These are phyloP conservation scores for Bombycilla garrulus DNA, from an alignment of 2,113 vertebrate genomes.

Conservation along the genomic window DNA sequence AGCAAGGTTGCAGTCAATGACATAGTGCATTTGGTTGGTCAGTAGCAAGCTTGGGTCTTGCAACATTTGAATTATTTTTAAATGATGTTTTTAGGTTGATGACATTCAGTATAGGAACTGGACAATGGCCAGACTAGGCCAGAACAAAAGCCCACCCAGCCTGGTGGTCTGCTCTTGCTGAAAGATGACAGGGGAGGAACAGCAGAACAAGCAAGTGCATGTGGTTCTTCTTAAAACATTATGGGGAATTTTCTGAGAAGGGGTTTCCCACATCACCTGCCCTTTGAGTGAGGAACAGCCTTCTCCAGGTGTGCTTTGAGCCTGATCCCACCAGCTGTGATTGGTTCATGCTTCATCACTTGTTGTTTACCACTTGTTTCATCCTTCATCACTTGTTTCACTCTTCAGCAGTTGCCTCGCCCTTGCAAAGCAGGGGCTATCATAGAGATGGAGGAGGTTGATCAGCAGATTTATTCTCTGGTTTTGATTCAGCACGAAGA, in stretches of 20 bases:
- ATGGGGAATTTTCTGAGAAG: background rate
- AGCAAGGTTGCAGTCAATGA: background rate
- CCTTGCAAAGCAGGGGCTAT: background rate
- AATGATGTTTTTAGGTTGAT: background rate
- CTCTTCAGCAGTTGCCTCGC: background rate
- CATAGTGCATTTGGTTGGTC: background rate
- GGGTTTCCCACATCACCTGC: background rate
- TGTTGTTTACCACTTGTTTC: background rate
- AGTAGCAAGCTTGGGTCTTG: background rate
- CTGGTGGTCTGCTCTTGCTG: background rate
- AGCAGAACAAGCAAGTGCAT: fast-evolving
- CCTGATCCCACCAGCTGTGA: background rate
- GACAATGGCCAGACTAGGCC: background rate
- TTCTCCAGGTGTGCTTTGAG: background rate
- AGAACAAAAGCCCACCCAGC: background rate
- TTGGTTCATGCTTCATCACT: background rate
- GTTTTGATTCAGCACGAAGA: background rate
- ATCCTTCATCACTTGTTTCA: background rate
- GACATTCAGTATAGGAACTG: background rate
- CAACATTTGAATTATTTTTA: background rate
- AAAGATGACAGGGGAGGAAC: background rate
- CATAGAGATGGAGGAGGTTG: background rate
- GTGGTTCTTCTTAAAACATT: background rate
- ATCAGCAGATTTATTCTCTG: background rate
- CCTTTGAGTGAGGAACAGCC: background rate